Evolutionary conservation across 2,113 vertebrate species (phyloP).

Genomic region (Sclerurus mexicanus): DNA sequence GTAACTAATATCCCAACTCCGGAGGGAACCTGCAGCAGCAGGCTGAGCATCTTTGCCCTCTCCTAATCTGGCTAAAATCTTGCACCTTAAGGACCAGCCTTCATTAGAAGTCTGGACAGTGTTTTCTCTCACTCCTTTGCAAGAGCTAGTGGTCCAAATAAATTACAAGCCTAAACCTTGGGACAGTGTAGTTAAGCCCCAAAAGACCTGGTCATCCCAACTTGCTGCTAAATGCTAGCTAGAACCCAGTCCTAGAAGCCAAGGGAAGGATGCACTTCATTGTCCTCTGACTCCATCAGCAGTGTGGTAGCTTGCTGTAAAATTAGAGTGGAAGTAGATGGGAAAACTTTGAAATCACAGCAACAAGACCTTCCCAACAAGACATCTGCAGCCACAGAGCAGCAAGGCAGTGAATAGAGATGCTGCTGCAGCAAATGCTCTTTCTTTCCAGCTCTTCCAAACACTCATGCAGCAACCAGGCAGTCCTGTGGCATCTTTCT

Average conservation of each 20-base stretch:
- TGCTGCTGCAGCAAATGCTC: background rate
- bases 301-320: background rate
- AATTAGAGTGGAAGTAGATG: background rate
- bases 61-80: background rate
- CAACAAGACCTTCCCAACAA: background rate
- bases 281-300: background rate
- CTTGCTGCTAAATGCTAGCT: background rate
- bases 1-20: background rate
- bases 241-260: background rate
- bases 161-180: background rate
- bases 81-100: background rate
- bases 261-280: background rate
- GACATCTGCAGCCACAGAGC: background rate
- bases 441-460: background rate
- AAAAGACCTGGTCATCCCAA: background rate
- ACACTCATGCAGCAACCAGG: accelerated
- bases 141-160: background rate
- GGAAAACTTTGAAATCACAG: background rate
- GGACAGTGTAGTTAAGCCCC: background rate
- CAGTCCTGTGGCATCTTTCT: background rate
- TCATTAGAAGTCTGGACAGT: background rate
- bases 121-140: background rate
- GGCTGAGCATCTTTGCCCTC: background rate
- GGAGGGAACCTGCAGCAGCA: background rate
- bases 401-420: background rate